Evolutionary conservation across 2,888 invertebrate species (phyloP), one percentile per base, ranked within the genome.

Genomic region (Drosophila nigricruria): DNA sequence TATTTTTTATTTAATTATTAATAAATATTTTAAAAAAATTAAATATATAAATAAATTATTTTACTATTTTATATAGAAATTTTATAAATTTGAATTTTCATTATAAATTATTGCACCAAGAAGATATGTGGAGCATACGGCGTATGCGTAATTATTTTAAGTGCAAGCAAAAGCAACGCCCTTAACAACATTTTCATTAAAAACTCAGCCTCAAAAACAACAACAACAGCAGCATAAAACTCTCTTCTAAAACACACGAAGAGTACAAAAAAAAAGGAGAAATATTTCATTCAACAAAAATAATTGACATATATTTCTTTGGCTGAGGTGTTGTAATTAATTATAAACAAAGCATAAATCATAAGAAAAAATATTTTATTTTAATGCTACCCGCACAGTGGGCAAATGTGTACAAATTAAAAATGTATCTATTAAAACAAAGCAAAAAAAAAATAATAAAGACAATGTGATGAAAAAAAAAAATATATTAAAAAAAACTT

Each of bases 261-360:
- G 20, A 12, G 32, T 10, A 14, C 27, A 52, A 23, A 16, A 32
- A 43, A 5, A 50, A 49, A 60, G 57, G 5, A 32, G 36, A 40
- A 59, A 40, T 30, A 68, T 65, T 66, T 60, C 45, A 61, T 32
- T 47, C 10, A 5, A 1, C 10, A 5, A 1, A 30, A 54, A 67
- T 73, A 77, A 74, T 70, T 77, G 70, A 77, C 60, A 85, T 30
- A 36, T 5, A 34, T 52, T 34, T 47, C 9, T 12, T 25, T 0
- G n/a, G n/a, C 61, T 56, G 67, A 68, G 73, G 59, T 70, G 73
- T 64, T 68, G 62, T 70, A 76, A 89, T 84, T 84, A 87, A 83
- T 89, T 81, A 83, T 57, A 63, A 70, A 68, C 65, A 70, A 68
- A 66, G 68, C 34, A 18, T 30, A 38, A 57, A 27, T 30, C 34